Evolutionary conservation across 2,113 vertebrate genomes (phyloP), one percentile per base, ranked within the genome.

Genomic region (Platichthys flesus): DNA sequence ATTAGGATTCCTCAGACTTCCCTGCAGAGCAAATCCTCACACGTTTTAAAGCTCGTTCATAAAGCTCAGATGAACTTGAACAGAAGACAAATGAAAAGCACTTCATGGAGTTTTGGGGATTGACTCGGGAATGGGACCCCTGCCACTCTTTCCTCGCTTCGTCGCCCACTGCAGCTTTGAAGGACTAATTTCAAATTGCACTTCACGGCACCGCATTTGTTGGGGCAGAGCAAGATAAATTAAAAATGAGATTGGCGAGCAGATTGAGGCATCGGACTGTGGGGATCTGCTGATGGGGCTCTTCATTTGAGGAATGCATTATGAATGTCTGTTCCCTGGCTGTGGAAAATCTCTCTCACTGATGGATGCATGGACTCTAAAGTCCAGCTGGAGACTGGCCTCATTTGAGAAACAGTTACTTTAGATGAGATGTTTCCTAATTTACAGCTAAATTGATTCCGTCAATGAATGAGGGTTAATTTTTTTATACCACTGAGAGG

Each of bases 211-310:
- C 57, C 0, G 23, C 16, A 61, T 78, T 81, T 75, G 71, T 84
- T 79, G 62, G 60, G 75, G 76, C 37, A 71, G 66, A 79, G 82
- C 52, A 51, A 84, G 71, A 89, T 87, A 74, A 88, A 90, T 85
- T 79, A 89, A 72, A 82, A 88, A 84, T 74, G 74, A 86, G 86
- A 86, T 70, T 73, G 65, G 66, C 62, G 26, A 14, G 40, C 54
- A 47, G 73, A 89, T 71, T 74, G 85, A 83, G 74, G 77, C 82
- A 80, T 86, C 77, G 47, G 85, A 59, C 79, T 70, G 71, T 66
- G 59, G 84, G 78, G 74, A 79, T 70, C 64, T 82, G 56, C 82
- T 78, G 82, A 87, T 82, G 84, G 76, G 51, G 37, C 40, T 85
- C 74, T 85, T 83, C 68, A 75, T 85, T 86, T 74, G 21, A 63